phyloP scores from a whole-genome alignment of 2,797 vertebrate species.

The Moxostoma hubbsi region DNA sequence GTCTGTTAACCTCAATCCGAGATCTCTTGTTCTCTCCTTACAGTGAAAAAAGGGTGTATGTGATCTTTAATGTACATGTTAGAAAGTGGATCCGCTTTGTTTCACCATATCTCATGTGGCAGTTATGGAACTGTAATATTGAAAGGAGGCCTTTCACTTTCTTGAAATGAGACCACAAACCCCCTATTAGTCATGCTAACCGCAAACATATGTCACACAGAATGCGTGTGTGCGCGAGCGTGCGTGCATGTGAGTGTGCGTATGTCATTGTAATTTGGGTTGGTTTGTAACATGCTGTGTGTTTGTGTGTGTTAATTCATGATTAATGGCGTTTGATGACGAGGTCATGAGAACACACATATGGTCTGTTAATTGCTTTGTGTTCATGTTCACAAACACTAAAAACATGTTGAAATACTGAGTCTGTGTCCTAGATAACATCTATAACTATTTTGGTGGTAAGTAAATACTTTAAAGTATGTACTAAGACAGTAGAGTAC shows the following conservation, averaged over 20 bases:
- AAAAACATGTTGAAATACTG: not conserved
- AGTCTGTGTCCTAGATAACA: not conserved
- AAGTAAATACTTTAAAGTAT: too few species aligned
- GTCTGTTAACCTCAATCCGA: too few species aligned
- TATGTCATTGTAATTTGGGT: slow-evolving; percentile 20
- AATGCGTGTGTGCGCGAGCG: too few species aligned
- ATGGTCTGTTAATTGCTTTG: slow-evolving; percentile 34
- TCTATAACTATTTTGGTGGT: too few species aligned
- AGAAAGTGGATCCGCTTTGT: not conserved
- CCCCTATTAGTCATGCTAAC: slow-evolving; percentile 17
- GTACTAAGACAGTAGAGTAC: too few species aligned
- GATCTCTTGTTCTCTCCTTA: not conserved
- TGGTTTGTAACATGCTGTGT: slow-evolving; percentile 18
- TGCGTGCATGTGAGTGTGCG: too few species aligned
- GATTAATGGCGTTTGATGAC: slow-evolving; percentile 52
- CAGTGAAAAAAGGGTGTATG: not conserved
- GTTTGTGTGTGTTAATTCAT: slow-evolving; percentile 37
- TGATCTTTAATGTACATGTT: not conserved
- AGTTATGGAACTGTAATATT: slow-evolving; percentile 30
- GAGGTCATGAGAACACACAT: slow-evolving; percentile 56
- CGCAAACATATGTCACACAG: slow-evolving; percentile 24
- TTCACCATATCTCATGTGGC: slow-evolving; percentile 36
- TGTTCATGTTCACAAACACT: not conserved
- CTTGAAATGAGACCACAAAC: slow-evolving; percentile 14
- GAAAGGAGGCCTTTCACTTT: slow-evolving; percentile 10